Evolutionary conservation across 2,797 vertebrate species (phyloP), one percentile per base, ranked within the genome.

Genomic region (Microctenopoma lineatum): DNA sequence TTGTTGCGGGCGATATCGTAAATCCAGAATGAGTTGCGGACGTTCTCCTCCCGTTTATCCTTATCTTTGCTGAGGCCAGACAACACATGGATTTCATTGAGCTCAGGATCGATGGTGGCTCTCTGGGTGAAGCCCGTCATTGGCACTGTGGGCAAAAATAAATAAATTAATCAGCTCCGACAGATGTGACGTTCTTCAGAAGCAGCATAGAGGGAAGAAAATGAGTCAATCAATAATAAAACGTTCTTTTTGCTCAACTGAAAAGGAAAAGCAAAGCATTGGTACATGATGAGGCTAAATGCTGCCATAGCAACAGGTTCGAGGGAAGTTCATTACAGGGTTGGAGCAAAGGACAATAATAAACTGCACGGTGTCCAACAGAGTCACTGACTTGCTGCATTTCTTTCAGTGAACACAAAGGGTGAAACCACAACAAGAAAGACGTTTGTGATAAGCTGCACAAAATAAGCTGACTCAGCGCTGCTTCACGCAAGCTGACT

Each of bases 21-120:
- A 89, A 99, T 99, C 98, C 98, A 99, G 93, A 99, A 99, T 34
- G 98, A 99, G 95, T 99, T 99, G 83, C 97, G 95, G 50, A 99
- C 98, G 1, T 99, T 99, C 89, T 99, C 98, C 84, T 99, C 97
- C 0, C 97, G 90, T 41, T 99, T 99, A 88, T 99, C 98, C 80
- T 99, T 99, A 92, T 99, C 98, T 90, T 99, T 99, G 91, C 98
- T 99, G 69, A 99, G 97, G 67, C 98, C 98, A 0, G 98, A 99
- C 69, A 99, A 91, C 50, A 99, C 98, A 4, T 99, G 98, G 90
- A 99, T 98, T 94, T 99, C 98, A 4, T 99, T 98, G 83, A 99
- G 93, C 66, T 99, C 98, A 0, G 98, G 97, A 92, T 99, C 98
- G 53, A 99, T 99, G 81, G 98, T 99, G 87, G 98, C 98, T 77